These are phyloP conservation scores for Lypha dubia DNA, from an alignment of 2,888 invertebrate genomes.

Conservation along the genomic window DNA sequence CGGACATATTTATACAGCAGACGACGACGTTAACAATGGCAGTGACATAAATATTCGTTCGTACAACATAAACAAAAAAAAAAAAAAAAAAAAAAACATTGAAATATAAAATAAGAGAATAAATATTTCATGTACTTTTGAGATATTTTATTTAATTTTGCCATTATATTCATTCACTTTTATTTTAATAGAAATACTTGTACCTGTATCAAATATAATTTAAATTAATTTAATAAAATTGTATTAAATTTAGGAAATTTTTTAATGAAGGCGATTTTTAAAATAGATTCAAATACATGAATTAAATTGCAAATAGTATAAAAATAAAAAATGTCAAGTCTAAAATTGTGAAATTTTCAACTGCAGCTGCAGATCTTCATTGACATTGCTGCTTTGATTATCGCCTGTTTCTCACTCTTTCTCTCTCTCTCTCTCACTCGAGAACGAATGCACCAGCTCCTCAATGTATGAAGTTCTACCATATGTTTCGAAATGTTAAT, in stretches of 20 bases:
- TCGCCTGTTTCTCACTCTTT: too few relatives aligned
- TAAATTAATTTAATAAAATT: slow-evolving; percentile 39
- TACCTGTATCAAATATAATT: background rate
- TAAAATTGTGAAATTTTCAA: too few relatives aligned
- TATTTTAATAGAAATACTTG: background rate
- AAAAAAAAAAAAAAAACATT: background rate
- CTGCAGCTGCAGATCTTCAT: too few relatives aligned
- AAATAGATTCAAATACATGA: too few relatives aligned
- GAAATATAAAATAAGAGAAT: slow-evolving; percentile 14
- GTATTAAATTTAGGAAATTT: slow-evolving; percentile 6
- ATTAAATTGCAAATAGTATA: too few relatives aligned
- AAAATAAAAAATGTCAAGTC: too few relatives aligned
- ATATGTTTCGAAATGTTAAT: too few relatives aligned
- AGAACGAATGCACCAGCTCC: too few relatives aligned
- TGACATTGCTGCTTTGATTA: too few relatives aligned
- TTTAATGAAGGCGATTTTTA: background rate
- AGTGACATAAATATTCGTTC: slow-evolving; percentile 69
- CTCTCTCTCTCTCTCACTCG: too few relatives aligned
- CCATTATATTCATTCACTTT: slow-evolving; percentile 20
- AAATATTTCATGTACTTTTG: slow-evolving; percentile 42
- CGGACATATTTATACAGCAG: slow-evolving; percentile 6
- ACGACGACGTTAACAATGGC: slow-evolving; percentile 70
- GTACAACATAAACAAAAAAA: too few relatives aligned
- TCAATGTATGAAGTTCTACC: too few relatives aligned
- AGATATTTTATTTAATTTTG: slow-evolving; percentile 27